Evolutionary conservation across 1,140 invertebrate genomes (phyloP).

Genomic region (Coenobita brevimanus): DNA sequence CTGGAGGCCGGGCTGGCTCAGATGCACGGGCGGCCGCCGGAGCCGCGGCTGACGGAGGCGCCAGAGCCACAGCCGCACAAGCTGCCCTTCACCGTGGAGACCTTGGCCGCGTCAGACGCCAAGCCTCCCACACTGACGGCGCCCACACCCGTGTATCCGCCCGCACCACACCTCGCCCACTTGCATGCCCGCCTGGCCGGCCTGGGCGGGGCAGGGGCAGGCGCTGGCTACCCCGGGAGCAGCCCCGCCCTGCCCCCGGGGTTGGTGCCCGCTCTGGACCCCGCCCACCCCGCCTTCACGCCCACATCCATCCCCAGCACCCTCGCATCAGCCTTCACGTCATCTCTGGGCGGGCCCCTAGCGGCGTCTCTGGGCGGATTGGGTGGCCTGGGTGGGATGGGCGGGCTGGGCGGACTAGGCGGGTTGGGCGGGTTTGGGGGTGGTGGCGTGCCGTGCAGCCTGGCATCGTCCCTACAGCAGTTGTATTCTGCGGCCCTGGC

Average conservation of each 20-base stretch:
- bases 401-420: slow-evolving; percentile 8
- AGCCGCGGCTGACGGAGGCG: slow-evolving; percentile 54
- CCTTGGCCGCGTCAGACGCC: slow-evolving; percentile 53
- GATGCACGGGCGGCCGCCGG: slow-evolving; percentile 41
- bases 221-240: slow-evolving; percentile 32
- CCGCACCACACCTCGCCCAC: slow-evolving; percentile 33
- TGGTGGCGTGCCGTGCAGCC: slow-evolving; percentile 40
- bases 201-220: slow-evolving; percentile 29
- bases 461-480: slow-evolving; percentile 59
- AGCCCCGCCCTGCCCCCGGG: slow-evolving; percentile 23
- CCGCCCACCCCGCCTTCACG: slow-evolving; percentile 23
- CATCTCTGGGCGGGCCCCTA: slow-evolving; percentile 32
- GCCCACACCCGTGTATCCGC: slow-evolving; percentile 55
- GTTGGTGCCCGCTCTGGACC: slow-evolving; percentile 1
- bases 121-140: slow-evolving; percentile 59
- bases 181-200: slow-evolving; percentile 55
- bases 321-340: slow-evolving; percentile 51
- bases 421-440: slow-evolving; percentile 4
- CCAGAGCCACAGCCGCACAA: slow-evolving; percentile 40
- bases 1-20: slow-evolving; percentile 59
- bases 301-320: slow-evolving; percentile 24
- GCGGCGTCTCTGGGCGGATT: slow-evolving; percentile 41
- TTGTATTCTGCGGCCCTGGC: slow-evolving; percentile 60
- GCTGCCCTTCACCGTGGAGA: slow-evolving; percentile 55
- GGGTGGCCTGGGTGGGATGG: slow-evolving; percentile 23